These are phyloP conservation scores for Stratiomys singularior DNA, from an alignment of 2,888 invertebrate genomes.

Conservation along the genomic window DNA sequence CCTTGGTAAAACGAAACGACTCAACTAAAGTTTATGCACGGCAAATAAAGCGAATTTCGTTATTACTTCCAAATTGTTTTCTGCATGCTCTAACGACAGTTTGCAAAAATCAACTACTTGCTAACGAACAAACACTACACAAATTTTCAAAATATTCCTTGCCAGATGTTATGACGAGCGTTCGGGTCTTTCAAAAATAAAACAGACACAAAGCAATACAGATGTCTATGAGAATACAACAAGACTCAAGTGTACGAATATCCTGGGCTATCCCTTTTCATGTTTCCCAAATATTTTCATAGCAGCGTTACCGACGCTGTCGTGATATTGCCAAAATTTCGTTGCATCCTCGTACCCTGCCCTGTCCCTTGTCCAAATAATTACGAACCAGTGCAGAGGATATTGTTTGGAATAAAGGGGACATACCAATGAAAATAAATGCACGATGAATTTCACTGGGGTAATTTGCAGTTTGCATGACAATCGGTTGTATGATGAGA, in stretches of 20 bases:
- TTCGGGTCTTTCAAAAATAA: background rate
- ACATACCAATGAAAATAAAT: no score
- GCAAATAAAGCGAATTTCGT: background rate
- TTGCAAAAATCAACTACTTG: constrained; percentile 22
- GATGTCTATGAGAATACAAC: background rate
- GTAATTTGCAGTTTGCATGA: no score
- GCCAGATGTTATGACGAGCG: constrained; percentile 21
- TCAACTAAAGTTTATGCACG: no score
- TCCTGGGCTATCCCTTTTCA: background rate
- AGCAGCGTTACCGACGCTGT: background rate
- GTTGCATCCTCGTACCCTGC: background rate
- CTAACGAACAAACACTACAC: background rate
- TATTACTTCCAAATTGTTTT: background rate
- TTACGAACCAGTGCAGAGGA: no score
- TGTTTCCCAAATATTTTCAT: background rate
- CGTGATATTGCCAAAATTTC: constrained; percentile 16
- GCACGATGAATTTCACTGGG: no score
- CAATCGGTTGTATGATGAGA: no score
- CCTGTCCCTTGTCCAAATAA: no score
- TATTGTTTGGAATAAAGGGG: no score
- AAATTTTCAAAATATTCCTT: background rate
- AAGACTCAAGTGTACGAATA: background rate
- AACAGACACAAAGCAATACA: background rate
- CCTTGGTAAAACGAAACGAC: background rate
- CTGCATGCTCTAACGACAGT: constrained; percentile 25